A percentile compares a stretch with the other conserved stretches of the same genome.
phyloP scores from a whole-genome alignment of 2,113 vertebrate species.

The Pleuronectes platessa region DNA sequence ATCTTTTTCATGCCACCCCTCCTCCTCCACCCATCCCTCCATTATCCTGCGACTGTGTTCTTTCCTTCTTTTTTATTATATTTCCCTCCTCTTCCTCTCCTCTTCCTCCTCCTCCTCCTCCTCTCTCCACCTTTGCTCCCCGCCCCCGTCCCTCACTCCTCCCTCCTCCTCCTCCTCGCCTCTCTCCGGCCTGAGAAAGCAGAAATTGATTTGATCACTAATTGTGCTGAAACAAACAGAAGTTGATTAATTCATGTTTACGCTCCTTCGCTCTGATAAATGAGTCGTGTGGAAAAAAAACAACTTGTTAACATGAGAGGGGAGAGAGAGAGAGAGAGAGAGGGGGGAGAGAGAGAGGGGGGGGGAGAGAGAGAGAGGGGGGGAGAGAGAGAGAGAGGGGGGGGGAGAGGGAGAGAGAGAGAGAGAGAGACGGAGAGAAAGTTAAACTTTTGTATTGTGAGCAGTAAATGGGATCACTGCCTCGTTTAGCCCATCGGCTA shows the following conservation, averaged over 20 bases:
- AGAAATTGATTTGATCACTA: slow-evolving; percentile 65
- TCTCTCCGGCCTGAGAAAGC: slow-evolving; percentile 2
- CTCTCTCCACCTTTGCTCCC: background rate
- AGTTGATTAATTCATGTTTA: slow-evolving; percentile 72
- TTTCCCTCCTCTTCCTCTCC: background rate
- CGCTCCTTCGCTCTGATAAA: slow-evolving; percentile 56
- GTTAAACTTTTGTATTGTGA: slow-evolving; percentile 39
- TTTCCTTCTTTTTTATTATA: background rate
- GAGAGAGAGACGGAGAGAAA: background rate
- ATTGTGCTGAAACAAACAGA: slow-evolving; percentile 70
- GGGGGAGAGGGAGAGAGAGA: background rate
- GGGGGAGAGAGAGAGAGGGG: background rate
- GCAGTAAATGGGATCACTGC: slow-evolving; percentile 53
- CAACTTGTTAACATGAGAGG: slow-evolving; percentile 54
- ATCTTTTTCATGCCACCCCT: background rate
- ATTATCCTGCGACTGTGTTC: background rate
- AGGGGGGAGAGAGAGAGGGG: background rate
- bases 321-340: background rate
- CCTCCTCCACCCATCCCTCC: background rate
- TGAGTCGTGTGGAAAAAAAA: slow-evolving; percentile 18
- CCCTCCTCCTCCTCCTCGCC: background rate
- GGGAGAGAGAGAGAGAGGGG: background rate
- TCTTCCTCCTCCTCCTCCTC: background rate
- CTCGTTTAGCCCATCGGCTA: slow-evolving; percentile 53
- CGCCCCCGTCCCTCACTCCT: background rate